Evolutionary conservation across 1,140 invertebrate species (phyloP).

Genomic region (Ptiloglossa arizonensis): DNA sequence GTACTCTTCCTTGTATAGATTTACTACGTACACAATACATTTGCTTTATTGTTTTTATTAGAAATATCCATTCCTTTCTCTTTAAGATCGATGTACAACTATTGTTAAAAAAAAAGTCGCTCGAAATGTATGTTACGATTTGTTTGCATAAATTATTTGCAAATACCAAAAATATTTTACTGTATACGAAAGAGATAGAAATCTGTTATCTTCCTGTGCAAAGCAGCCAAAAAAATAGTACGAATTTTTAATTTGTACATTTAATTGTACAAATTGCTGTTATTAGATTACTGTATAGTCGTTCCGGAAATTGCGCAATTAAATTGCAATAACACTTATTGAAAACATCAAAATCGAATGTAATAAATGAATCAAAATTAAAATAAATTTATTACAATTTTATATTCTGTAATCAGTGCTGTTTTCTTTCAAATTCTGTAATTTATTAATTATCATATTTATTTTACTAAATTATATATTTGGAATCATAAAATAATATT

Average conservation of each 20-base stretch:
- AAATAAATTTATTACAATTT: conserved; percentile 13
- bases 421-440: no score
- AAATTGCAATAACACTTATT: background rate
- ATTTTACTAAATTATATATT: background rate
- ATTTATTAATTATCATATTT: background rate
- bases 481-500: background rate
- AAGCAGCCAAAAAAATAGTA: no score
- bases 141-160: background rate
- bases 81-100: background rate
- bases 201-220: no score
- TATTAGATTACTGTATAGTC: background rate
- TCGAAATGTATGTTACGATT: background rate
- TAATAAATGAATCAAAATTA: background rate
- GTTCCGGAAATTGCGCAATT: background rate
- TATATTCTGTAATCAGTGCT: no score
- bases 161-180: no score
- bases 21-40: background rate
- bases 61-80: background rate
- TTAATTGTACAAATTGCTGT: background rate
- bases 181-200: no score
- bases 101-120: background rate
- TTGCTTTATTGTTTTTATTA: background rate
- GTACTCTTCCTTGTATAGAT: background rate
- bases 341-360: background rate
- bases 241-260: no score